These are phyloP conservation scores for Lasioglossum malachurum DNA, from an alignment of 2,888 invertebrate species.

Conservation along the genomic window DNA sequence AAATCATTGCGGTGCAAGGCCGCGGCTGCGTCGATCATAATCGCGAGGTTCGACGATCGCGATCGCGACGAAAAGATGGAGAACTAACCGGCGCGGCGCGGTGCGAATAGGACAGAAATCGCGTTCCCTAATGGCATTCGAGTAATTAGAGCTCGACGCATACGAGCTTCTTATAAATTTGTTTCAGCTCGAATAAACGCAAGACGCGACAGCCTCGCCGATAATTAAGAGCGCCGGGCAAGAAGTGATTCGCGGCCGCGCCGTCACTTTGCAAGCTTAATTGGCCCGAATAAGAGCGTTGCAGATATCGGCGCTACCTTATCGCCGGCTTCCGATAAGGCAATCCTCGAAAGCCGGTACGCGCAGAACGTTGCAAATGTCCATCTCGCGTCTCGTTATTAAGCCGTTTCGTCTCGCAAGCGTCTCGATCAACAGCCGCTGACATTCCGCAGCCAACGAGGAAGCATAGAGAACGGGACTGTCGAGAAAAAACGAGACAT, in stretches of 20 bases:
- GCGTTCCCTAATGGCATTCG: background rate
- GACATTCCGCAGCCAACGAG: slow-evolving; percentile 4
- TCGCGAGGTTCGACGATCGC: background rate
- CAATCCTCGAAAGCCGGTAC: slow-evolving; percentile 3
- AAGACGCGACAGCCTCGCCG: background rate
- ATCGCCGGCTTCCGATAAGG: slow-evolving; percentile 22
- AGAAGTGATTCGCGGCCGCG: background rate
- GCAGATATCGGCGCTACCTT: background rate
- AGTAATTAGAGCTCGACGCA: slow-evolving; percentile 37
- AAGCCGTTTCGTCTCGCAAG: slow-evolving; percentile 25
- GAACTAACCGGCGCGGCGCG: background rate
- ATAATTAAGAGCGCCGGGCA: slow-evolving; percentile 11
- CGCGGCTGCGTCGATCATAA: background rate
- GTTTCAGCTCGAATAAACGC: background rate
- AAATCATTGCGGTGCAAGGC: background rate
- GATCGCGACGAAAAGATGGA: slow-evolving; percentile 7
- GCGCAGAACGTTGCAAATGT: background rate
- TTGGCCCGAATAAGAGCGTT: background rate
- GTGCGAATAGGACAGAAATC: background rate
- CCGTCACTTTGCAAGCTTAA: background rate
- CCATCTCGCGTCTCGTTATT: slow-evolving; percentile 2
- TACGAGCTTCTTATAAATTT: slow-evolving; percentile 29
- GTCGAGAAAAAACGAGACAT: slow-evolving; percentile 30
- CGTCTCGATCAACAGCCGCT: slow-evolving; percentile 16
- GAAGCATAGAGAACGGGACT: slow-evolving; percentile 39